Conservation (phyloP, 2,113 vertebrate genomes). For the Nycticryphes semicollaris region DNA sequence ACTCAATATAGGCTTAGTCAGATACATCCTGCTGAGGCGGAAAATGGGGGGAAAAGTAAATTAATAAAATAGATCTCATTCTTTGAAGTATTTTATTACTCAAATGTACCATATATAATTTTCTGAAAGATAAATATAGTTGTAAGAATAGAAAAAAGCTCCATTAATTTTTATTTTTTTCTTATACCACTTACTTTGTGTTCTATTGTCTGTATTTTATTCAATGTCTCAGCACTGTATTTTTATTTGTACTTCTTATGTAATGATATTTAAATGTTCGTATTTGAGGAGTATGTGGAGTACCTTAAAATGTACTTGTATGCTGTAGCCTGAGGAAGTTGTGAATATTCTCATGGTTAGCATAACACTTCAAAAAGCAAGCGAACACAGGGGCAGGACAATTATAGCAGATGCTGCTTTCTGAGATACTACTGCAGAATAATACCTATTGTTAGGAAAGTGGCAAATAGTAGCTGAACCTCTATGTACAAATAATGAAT, state of each 20-base stretch:
- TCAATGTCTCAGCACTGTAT: not conserved
- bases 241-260: not conserved
- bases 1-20: not conserved
- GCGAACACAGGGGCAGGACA: not conserved
- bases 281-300: not conserved
- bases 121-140: not conserved
- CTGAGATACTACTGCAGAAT: not conserved
- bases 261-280: not conserved
- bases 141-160: not conserved
- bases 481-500: not conserved
- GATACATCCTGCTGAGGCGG: not conserved
- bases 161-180: not conserved
- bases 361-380: not conserved
- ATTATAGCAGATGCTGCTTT: not conserved
- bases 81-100: not conserved
- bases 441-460: not conserved
- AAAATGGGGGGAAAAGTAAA: not conserved
- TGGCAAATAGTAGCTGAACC: not conserved
- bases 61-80: not conserved
- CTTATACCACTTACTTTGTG: not conserved
- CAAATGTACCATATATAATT: not conserved
- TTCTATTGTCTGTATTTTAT: not conserved
- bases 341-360: not conserved
- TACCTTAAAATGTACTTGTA: not conserved
- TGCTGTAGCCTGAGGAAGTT: not conserved